Evolutionary conservation across 2,888 invertebrate species (phyloP).

Genomic region (Platypus cylindrus): DNA sequence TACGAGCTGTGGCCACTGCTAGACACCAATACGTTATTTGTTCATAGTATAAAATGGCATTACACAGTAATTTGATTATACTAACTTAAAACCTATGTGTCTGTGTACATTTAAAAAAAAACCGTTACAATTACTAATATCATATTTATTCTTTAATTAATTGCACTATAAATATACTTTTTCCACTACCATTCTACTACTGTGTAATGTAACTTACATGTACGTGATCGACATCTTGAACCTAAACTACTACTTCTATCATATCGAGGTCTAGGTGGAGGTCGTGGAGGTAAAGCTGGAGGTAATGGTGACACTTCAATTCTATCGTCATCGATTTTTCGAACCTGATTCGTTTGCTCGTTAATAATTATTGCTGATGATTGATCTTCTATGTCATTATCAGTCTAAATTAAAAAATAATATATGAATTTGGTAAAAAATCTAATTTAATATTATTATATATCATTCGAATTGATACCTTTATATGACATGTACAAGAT

Average conservation of each 20-base stretch:
- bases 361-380: too few relatives aligned
- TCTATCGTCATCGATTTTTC: constrained; percentile 33
- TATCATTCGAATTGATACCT: constrained; percentile 14
- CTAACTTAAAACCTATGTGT: too few relatives aligned
- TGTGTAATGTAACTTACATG: constrained; percentile 5
- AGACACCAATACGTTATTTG: too few relatives aligned
- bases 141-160: too few relatives aligned
- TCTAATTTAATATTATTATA: neutral
- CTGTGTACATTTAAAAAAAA: too few relatives aligned
- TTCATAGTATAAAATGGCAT: too few relatives aligned
- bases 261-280: constrained; percentile 34
- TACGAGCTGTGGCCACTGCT: too few relatives aligned
- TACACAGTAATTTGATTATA: too few relatives aligned
- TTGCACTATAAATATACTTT: too few relatives aligned
- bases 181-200: too few relatives aligned
- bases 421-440: neutral
- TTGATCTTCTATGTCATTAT: constrained; percentile 22
- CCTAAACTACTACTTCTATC: constrained; percentile 29
- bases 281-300: constrained; percentile 37
- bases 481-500: constrained; percentile 31
- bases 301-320: constrained; percentile 36
- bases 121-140: too few relatives aligned
- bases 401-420: constrained; percentile 6
- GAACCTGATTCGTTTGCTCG: constrained; percentile 19
- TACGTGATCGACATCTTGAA: constrained; percentile 24